Evolutionary conservation across 2,113 vertebrate genomes (phyloP).

Genomic region (Paradoxurus hermaphroditus): DNA sequence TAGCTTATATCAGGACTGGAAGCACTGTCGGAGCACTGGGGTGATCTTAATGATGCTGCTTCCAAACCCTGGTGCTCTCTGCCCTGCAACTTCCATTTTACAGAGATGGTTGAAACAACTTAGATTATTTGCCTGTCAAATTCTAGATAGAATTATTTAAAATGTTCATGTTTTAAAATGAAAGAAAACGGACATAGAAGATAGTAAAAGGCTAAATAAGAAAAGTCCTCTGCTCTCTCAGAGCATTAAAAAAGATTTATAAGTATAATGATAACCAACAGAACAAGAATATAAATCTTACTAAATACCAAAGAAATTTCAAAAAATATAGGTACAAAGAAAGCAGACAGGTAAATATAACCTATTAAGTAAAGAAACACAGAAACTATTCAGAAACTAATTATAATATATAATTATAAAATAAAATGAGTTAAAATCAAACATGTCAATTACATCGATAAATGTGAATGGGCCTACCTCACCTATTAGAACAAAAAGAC

Average conservation of each 20-base stretch:
- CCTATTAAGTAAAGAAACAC: not conserved
- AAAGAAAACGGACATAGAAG: not conserved
- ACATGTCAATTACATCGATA: not conserved
- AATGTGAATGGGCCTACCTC: not conserved
- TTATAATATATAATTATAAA: not conserved
- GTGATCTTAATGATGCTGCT: not conserved
- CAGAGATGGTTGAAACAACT: not conserved
- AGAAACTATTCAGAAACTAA: not conserved
- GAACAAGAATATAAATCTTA: not conserved
- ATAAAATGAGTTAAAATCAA: not conserved
- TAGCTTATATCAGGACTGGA: not conserved
- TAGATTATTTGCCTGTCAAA: not conserved
- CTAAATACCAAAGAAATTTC: not conserved
- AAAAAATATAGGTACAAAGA: not conserved
- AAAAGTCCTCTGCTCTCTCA: not conserved
- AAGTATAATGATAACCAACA: not conserved
- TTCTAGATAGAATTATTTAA: not conserved
- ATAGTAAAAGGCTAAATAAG: not conserved
- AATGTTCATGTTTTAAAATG: not conserved
- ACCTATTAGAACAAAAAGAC: not conserved
- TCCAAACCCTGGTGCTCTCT: not conserved
- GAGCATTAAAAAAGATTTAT: not conserved
- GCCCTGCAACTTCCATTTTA: not conserved
- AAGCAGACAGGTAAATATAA: not conserved
- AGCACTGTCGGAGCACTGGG: not conserved